These are phyloP conservation scores for Hylaeus anthracinus DNA, from an alignment of 1,140 invertebrate genomes.

Conservation along the genomic window DNA sequence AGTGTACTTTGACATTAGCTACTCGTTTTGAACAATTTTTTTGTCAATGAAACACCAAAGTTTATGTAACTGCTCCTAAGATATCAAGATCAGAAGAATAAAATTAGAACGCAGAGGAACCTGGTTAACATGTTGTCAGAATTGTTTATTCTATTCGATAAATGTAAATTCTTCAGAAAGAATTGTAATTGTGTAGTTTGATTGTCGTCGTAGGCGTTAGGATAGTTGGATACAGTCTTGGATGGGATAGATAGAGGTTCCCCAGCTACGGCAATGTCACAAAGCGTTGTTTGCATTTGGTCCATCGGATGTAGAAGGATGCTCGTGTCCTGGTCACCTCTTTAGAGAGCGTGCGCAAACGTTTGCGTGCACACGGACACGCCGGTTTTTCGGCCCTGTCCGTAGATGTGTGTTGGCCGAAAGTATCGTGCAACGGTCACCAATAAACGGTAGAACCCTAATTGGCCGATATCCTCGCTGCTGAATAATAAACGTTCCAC, in stretches of 20 bases:
- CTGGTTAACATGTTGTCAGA: no score
- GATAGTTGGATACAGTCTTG: no score
- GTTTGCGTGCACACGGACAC: not conserved
- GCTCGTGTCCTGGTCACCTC: conserved; percentile 24
- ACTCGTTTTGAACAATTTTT: no score
- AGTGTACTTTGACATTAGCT: no score
- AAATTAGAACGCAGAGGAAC: no score
- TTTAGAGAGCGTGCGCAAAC: not conserved
- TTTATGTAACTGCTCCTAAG: no score
- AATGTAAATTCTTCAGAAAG: no score
- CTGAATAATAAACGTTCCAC: conserved; percentile 59
- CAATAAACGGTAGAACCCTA: conserved; percentile 41
- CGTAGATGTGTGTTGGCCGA: not conserved
- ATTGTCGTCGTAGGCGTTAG: no score
- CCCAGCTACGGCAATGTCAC: conserved; percentile 61
- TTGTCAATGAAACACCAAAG: no score
- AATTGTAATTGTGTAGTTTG: no score
- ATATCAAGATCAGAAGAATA: no score
- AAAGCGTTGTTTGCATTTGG: conserved; percentile 58
- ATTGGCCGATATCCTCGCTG: conserved; percentile 32
- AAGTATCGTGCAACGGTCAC: not conserved
- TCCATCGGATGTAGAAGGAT: conserved; percentile 22
- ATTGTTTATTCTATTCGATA: no score
- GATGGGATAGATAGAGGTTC: conserved; percentile 13
- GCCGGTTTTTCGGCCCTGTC: not conserved